Evolutionary conservation across 2,113 vertebrate genomes (phyloP).

Genomic region (Monopterus albus): DNA sequence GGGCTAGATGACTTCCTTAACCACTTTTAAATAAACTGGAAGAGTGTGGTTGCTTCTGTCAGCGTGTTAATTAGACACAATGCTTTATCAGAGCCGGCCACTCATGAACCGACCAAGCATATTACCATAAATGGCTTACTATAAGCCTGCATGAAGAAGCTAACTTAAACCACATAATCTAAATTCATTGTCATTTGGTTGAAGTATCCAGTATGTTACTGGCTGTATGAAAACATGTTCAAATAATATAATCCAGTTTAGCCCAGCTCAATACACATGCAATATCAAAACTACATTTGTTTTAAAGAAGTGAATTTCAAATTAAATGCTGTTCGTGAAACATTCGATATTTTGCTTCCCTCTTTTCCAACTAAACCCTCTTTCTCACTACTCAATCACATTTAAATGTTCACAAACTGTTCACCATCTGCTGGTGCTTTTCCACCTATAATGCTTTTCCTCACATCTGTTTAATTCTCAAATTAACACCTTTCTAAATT

Average conservation of each 20-base stretch:
- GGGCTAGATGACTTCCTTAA: slow-evolving; percentile 78
- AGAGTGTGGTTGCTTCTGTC: slow-evolving; percentile 80
- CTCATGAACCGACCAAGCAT: slow-evolving; percentile 67
- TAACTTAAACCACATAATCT: slow-evolving; percentile 41
- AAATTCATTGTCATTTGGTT: slow-evolving; percentile 40
- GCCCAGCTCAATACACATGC: slow-evolving; percentile 9
- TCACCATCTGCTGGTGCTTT: slow-evolving; percentile 24
- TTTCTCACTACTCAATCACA: slow-evolving; percentile 57
- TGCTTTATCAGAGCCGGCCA: slow-evolving; percentile 80
- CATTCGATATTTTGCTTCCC: slow-evolving; percentile 24
- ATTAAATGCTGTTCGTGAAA: slow-evolving; percentile 39
- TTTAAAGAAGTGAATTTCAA: slow-evolving; percentile 34
- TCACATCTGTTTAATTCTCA: slow-evolving; percentile 17
- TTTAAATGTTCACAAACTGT: slow-evolving; percentile 39
- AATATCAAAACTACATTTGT: slow-evolving; percentile 28
- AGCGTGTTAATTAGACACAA: slow-evolving; percentile 82
- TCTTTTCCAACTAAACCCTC: slow-evolving; percentile 38
- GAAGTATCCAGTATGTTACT: slow-evolving; percentile 46
- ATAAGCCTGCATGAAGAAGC: slow-evolving; percentile 41
- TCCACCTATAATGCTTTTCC: slow-evolving; percentile 18
- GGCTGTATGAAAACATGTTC: slow-evolving; percentile 2
- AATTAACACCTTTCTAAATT: slow-evolving; percentile 35
- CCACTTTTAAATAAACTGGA: slow-evolving; percentile 82
- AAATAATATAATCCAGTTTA: background rate
- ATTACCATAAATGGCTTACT: slow-evolving; percentile 69